phyloP scores from a whole-genome alignment of 1,140 invertebrate species.

The Ceratina australensis region DNA sequence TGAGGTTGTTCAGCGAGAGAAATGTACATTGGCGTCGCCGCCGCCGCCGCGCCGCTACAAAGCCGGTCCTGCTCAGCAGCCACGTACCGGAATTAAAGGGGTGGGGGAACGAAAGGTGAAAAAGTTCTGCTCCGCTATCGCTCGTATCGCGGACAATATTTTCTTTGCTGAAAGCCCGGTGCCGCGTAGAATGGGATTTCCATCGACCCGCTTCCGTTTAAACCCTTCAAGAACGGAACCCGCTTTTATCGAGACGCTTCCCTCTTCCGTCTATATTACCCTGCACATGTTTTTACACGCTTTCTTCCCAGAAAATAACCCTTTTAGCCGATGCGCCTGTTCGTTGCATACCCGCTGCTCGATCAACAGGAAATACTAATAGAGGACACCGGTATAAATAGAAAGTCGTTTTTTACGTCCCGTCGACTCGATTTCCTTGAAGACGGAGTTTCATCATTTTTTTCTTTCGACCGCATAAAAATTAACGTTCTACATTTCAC shows the following conservation, averaged over 20 bases:
- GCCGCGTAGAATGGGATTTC: constrained; percentile 63
- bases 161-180: constrained; percentile 63
- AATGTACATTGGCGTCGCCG: constrained; percentile 65
- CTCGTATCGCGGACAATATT: constrained; percentile 60
- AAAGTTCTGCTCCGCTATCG: constrained; percentile 59
- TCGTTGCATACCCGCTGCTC: neutral
- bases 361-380: too few species aligned
- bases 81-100: constrained; percentile 58
- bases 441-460: neutral
- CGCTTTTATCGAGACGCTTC: constrained; percentile 55
- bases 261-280: constrained; percentile 32
- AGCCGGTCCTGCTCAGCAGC: constrained; percentile 52
- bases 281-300: constrained; percentile 31
- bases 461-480: too few species aligned
- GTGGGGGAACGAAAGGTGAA: constrained; percentile 48
- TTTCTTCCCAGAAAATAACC: constrained; percentile 15
- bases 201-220: constrained; percentile 57
- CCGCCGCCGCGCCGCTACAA: constrained; percentile 57
- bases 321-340: neutral
- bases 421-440: neutral
- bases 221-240: constrained; percentile 61
- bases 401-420: too few species aligned
- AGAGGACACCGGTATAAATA: too few species aligned
- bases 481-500: too few species aligned
- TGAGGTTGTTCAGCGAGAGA: constrained; percentile 67